Evolutionary conservation across 2,888 invertebrate species (phyloP), one percentile per base, ranked within the genome.

Genomic region (Mesorhabditis belari): DNA sequence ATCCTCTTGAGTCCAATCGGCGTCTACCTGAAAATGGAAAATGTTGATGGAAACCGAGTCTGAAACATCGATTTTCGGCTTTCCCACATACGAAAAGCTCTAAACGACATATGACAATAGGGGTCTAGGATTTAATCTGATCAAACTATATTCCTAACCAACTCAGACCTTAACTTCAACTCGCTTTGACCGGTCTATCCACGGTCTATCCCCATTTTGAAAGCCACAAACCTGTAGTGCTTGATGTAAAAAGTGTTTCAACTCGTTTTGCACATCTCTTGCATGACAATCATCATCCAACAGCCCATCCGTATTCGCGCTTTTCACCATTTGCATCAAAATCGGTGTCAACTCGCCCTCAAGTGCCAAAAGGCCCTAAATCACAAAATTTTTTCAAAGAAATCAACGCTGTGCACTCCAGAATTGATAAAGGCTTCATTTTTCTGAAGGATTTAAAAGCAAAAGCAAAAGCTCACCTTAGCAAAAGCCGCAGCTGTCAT

Each of bases 401-500:
- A 24, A 49, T 5, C 23, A 26, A 58, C 23, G 55, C 4, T 6
- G 54, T 49, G 12, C 49, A 5, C 3, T 23, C 55, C 5, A 58
- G 54, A 28, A 12, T n/a, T 24, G 17, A 25, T 17, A 12, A 55
- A 49, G 6, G 25, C 4, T 23, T 23, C 21, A 23, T 2, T 12
- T 52, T 1, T 1, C 44, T 35, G n/a, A n/a, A 35, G n/a, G 12
- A 17, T 35, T 35, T 35, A 35, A n/a, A 35, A n/a, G n/a, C n/a
- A n/a, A n/a, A n/a, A n/a, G n/a, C n/a, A n/a, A 19, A 51, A 51
- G 19, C 6, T 27, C 63, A 84, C 85, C 81, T 96, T 98, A 3
- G 98, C 94, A 83, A 99, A 99, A 2, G 98, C 98, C 0, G 98
- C 98, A 0, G 98, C 98, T 0, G 98, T 99, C 95, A 98, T 98